A percentile compares a stretch with the other conserved stretches of the same genome.
These are phyloP conservation scores for Criorhina ranunculi DNA, from an alignment of 2,888 invertebrate species.

Conservation along the genomic window DNA sequence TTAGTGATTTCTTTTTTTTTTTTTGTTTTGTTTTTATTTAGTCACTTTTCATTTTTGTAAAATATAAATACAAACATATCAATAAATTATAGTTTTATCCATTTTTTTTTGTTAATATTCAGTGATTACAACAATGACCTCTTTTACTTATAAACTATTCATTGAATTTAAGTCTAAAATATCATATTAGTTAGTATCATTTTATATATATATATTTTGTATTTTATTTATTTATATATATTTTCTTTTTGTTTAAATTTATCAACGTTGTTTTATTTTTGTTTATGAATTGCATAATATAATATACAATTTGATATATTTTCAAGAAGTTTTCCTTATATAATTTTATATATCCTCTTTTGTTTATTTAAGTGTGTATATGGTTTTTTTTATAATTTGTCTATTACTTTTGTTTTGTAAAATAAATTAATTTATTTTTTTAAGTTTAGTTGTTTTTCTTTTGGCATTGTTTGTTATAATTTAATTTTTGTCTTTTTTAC, in stretches of 20 bases:
- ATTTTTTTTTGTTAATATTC: constrained; percentile 37
- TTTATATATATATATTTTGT: constrained; percentile 22
- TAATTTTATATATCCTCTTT: constrained; percentile 23
- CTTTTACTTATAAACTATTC: constrained; percentile 51
- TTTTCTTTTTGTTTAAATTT: constrained; percentile 18
- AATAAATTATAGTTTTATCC: constrained; percentile 72
- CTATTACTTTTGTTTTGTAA: constrained; percentile 56
- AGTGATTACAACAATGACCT: constrained; percentile 74
- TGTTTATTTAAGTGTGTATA: constrained; percentile 56
- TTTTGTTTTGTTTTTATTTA: constrained; percentile 70
- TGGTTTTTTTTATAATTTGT: constrained; percentile 42
- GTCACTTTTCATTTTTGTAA: constrained; percentile 69
- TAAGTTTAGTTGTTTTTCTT: constrained; percentile 54
- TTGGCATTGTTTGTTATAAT: constrained; percentile 74
- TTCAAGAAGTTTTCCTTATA: constrained; percentile 18
- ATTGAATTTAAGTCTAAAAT: constrained; percentile 55
- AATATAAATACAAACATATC: constrained; percentile 77
- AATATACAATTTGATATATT: constrained; percentile 68
- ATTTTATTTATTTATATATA: constrained; percentile 16
- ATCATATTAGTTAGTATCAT: constrained; percentile 58
- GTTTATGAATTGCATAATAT: constrained; percentile 67
- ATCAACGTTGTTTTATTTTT: constrained; percentile 43
- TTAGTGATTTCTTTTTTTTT: no score
- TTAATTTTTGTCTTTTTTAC: constrained; percentile 2
- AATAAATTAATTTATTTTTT: constrained; percentile 62